Evolutionary conservation across 2,888 invertebrate genomes (phyloP).

Genomic region (Orchesellides sinensis): DNA sequence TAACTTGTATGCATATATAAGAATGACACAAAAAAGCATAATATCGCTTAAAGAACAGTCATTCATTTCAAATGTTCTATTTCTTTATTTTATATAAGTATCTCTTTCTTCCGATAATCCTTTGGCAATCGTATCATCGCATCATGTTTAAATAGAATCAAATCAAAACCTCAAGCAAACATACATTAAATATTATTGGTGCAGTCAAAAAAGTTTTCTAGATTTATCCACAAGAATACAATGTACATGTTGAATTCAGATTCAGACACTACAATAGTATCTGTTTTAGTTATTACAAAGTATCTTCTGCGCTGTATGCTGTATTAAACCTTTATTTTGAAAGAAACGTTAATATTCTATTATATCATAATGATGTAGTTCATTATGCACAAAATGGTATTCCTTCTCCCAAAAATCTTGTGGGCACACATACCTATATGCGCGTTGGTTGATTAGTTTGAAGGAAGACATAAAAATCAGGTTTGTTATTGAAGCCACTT

Average conservation of each 20-base stretch:
- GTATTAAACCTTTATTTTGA: neutral
- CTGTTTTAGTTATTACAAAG: too few relatives aligned
- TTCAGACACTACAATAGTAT: too few relatives aligned
- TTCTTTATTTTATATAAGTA: constrained; percentile 5
- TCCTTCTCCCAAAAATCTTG: constrained; percentile 6
- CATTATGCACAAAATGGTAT: neutral
- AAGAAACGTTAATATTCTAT: constrained; percentile 13
- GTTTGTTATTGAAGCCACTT: constrained; percentile 42
- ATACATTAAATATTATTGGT: too few relatives aligned
- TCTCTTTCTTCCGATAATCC: constrained; percentile 20
- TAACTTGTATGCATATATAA: neutral
- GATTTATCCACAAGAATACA: too few relatives aligned
- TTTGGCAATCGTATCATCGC: constrained; percentile 40
- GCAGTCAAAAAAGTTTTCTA: too few relatives aligned
- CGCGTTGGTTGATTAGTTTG: constrained; percentile 24
- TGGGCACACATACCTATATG: neutral
- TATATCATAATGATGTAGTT: constrained; percentile 11
- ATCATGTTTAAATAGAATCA: constrained; percentile 15
- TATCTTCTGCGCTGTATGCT: neutral
- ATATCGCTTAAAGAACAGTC: neutral
- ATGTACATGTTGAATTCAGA: too few relatives aligned
- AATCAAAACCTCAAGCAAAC: constrained; percentile 16
- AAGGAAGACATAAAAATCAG: constrained; percentile 40
- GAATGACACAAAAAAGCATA: neutral
- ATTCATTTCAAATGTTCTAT: constrained; percentile 20